Evolutionary conservation across 2,888 invertebrate genomes (phyloP).

Genomic region (Drosophila melanosoma): DNA sequence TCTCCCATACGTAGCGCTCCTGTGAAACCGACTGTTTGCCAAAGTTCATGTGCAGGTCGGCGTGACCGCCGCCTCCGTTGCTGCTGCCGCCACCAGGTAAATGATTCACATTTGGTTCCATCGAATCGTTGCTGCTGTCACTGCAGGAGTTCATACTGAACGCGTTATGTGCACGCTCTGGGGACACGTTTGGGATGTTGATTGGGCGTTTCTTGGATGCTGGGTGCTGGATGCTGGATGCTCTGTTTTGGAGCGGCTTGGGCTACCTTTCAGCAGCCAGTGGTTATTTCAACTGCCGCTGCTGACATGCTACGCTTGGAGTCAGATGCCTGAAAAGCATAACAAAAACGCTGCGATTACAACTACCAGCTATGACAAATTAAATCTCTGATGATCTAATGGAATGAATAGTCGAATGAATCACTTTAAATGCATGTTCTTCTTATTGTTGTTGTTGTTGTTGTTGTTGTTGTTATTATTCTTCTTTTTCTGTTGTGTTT

Average conservation of each 20-base stretch:
- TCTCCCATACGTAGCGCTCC: constrained; percentile 85
- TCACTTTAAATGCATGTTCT: constrained; percentile 29
- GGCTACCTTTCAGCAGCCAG: constrained; percentile 50
- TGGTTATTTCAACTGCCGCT: constrained; percentile 55
- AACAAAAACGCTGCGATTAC: constrained; percentile 5
- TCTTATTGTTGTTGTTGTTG: not conserved
- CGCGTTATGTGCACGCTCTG: constrained; percentile 10
- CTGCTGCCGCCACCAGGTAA: not conserved
- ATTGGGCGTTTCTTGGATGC: constrained; percentile 11
- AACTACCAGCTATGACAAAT: constrained; percentile 5
- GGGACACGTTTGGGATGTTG: not conserved
- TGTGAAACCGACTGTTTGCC: constrained; percentile 44
- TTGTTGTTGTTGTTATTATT: not conserved
- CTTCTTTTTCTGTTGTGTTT: not conserved
- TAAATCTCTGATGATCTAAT: constrained; percentile 55
- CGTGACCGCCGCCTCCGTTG: not conserved
- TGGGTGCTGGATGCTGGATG: constrained; percentile 8
- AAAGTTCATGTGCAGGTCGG: constrained; percentile 57
- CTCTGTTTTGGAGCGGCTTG: constrained; percentile 9
- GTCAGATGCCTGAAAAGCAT: constrained; percentile 38
- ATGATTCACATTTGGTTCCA: constrained; percentile 52
- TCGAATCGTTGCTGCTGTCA: constrained; percentile 70
- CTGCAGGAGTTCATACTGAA: constrained; percentile 67
- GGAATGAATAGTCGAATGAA: constrained; percentile 29
- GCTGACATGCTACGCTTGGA: constrained; percentile 56